Evolutionary conservation across 2,797 vertebrate species (phyloP), one percentile per base, ranked within the genome.

Genomic region (Sibirionetta formosa): DNA sequence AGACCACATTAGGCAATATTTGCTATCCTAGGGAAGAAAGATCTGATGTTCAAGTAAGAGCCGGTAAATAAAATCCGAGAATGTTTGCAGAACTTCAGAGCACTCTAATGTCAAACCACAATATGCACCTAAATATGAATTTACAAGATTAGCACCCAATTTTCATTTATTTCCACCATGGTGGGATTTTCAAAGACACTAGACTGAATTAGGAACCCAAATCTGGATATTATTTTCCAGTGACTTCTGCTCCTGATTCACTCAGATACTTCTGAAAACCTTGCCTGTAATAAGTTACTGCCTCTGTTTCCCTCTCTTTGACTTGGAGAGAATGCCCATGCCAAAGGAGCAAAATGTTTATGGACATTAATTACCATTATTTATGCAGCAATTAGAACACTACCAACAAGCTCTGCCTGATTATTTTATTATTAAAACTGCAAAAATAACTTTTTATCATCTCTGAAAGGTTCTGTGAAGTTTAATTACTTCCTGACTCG

Each of bases 31-130:
- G 56, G 77, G 11, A 3, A 81, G 86, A 72, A 72, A 35, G 4
- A 71, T 44, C 0, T 6, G 44, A 35, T n/a, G 6, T 14, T 19
- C 9, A 48, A 42, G 31, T 40, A 70, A 40, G 14, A 79, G 4
- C 1, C 13, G 18, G 5, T 12, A 6, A 29, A 36, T 33, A 68
- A 14, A 51, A 50, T 4, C 0, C 0, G 5, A 60, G 14, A 14
- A 23, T 36, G 4, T 44, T 77, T 64, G 22, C 7, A 77, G 20
- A 27, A 24, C 6, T 50, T 82, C 15, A 29, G 54, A 31, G 2
- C 11, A 5, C 7, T 46, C 38, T 42, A 19, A 2, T 36, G 4
- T 51, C 33, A 53, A 51, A 31, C 12, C 0, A 0, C 23, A 64
- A n/a, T 24, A 9, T 4, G 9, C 1, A 51, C 15, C n/a, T 38